phyloP scores from a whole-genome alignment of 2,113 vertebrate genomes.

The Odocoileus virginianus region DNA sequence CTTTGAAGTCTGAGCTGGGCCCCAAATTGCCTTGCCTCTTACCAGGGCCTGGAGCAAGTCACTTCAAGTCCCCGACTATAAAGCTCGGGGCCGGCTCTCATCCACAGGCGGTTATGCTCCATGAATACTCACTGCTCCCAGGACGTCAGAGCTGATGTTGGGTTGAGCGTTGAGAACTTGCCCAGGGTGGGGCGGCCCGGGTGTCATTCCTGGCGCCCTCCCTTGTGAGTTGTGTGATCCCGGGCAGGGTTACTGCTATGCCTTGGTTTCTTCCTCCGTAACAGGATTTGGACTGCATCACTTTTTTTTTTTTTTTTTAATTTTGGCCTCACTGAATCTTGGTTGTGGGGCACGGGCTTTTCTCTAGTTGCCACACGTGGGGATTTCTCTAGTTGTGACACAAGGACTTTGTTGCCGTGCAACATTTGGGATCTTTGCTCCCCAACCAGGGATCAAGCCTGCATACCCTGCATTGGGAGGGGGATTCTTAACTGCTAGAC shows the following conservation, averaged over 20 bases:
- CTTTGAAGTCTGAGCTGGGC: not conserved
- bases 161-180: not conserved
- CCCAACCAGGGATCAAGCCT: not conserved
- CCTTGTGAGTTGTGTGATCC: not conserved
- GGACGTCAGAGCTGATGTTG: not conserved
- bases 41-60: not conserved
- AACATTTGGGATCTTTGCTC: not conserved
- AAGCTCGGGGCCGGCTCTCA: not conserved
- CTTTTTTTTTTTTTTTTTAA: not conserved
- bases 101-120: rapidly evolving
- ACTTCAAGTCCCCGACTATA: not conserved
- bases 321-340: not conserved
- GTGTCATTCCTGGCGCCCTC: not conserved
- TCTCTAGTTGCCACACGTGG: not conserved
- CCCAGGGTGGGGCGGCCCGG: not conserved
- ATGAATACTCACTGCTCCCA: rapidly evolving
- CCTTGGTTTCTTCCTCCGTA: not conserved
- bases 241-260: not conserved
- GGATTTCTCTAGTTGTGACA: not conserved
- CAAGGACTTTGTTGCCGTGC: not conserved
- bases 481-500: not conserved
- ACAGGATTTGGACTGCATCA: not conserved
- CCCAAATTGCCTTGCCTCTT: not conserved
- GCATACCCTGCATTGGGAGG: not conserved
- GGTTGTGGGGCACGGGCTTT: not conserved